Base-by-base conservation (phyloP, 2,113 vertebrate species). In the Canis aureus region DNA sequence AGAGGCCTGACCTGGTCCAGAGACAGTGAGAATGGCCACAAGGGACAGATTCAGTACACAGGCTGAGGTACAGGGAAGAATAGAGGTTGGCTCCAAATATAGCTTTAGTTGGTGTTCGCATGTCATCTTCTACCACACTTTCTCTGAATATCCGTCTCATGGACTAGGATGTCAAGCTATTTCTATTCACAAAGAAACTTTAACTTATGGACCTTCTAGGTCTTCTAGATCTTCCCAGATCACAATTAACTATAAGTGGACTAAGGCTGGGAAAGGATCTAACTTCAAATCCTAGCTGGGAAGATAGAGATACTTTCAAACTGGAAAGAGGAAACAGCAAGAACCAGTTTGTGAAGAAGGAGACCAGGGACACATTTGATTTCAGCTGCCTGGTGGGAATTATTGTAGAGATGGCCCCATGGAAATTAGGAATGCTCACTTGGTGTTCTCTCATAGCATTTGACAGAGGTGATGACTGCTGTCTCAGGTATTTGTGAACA, bases 361-460 rank as follows among this genome's bases (percentile, higher is more conserved):
- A 57, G 19, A 9, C 2, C 11, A 62, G 8, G 16, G 38, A 29
- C 16, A 59, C 59, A 1, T 29, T 13, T 43, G 66, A 29, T 32
- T 74, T 16, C 9, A 73, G 78, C 66, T 53, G 35, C 49, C 3
- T 29, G 27, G 2, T 78, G 27, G 79, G 4, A 62, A 3, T 23
- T 17, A 11, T 2, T 0, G 2, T 0, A 4, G 17, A 66, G 20
- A 3, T 32, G 19, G 0, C 1, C 38, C 38, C 1, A 9, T 1
- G 3, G 3, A 32, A 4, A 12, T 43, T 15, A 57, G 22, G 55
- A 35, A 12, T 2, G 22, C 20, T 27, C 29, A 22, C 11, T 16
- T 29, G 35, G 25, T 32, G 13, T 35, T 73, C 62, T 57, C 84
- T 15, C 38, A 25, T 2, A 29, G 29, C 9, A 4, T 20, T 15